Percentiles rank a stretch among this genome's conserved stretches.
Evolutionary conservation across 1,140 invertebrate genomes (phyloP).

Genomic region (Brachionus paranguensis): DNA sequence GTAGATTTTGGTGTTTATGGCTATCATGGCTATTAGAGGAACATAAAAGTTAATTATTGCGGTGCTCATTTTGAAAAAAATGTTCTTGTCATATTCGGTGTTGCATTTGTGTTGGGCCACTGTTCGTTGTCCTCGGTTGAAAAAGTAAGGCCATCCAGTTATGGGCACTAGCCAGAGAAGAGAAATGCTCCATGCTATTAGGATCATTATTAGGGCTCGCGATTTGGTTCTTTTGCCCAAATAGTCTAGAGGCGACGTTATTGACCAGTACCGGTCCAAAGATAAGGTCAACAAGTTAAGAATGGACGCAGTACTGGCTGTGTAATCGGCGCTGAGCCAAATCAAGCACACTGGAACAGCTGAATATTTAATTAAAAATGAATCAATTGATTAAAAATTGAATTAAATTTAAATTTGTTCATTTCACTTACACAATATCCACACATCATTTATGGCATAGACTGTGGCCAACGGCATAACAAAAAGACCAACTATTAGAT

Average conservation of each 20-base stretch:
- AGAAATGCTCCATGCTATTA: slow-evolving; percentile 57
- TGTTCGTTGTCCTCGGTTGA: slow-evolving; percentile 40
- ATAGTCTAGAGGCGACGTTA: slow-evolving; percentile 62
- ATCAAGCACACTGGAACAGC: slow-evolving; percentile 45
- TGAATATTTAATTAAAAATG: background rate
- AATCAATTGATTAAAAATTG: slow-evolving; percentile 40
- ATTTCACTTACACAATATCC: background rate
- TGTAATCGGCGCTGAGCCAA: slow-evolving; percentile 61
- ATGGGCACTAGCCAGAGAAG: slow-evolving; percentile 59
- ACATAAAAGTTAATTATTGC: slow-evolving; percentile 61
- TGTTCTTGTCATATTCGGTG: slow-evolving; percentile 60
- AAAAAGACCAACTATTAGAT: slow-evolving; percentile 27
- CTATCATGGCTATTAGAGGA: slow-evolving; percentile 59
- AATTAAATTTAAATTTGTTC: slow-evolving; percentile 27
- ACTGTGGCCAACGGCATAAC: slow-evolving; percentile 21
- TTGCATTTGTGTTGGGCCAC: slow-evolving; percentile 56
- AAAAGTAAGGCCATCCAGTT: slow-evolving; percentile 53
- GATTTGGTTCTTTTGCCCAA: slow-evolving; percentile 60
- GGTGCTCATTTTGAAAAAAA: slow-evolving; percentile 55
- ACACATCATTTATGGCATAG: background rate
- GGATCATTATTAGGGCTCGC: slow-evolving; percentile 54
- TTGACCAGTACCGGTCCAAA: slow-evolving; percentile 57
- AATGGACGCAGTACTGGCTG: slow-evolving; percentile 63
- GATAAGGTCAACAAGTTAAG: slow-evolving; percentile 61
- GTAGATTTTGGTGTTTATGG: slow-evolving; percentile 59